Evolutionary conservation across 1,140 invertebrate genomes (phyloP), one percentile per base, ranked within the genome.

Genomic region (Oreohelix idahoensis): DNA sequence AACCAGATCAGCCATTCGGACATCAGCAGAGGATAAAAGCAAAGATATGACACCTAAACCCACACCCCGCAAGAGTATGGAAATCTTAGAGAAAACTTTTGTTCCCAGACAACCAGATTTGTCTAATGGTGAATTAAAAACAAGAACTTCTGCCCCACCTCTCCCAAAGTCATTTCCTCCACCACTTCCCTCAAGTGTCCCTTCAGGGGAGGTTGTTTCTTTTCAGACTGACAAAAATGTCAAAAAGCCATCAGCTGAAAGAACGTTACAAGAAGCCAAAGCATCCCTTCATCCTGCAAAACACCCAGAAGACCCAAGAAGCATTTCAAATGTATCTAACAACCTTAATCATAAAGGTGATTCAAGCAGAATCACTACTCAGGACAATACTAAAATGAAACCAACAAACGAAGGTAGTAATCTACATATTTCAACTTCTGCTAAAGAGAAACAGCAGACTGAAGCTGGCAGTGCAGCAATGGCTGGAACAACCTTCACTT

Each of bases 111-210:
- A 49, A 39, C 77, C 63, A 32, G 29, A 32, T 32, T 58, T 23
- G 26, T 58, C 53, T 58, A 58, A n/a, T 23, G 63, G 17, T 66
- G 11, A 66, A 32, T 35, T 23, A 29, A 35, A 4, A 66, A 5
- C 63, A 35, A 66, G 32, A 66, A 4, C 63, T 66, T 13, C 29
- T 58, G 23, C 77, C 15, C 81, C 76, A 45, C 76, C 84, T 69
- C 80, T 76, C 20, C 81, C 75, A 17, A 63, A 58, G 70, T 29
- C 79, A 49, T 38, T 63, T 17, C 86, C 84, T 53, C 86, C 86
- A 49, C 81, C 84, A 23, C 51, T 85, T 42, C 78, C 81, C 4
- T 76, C 79, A 20, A 63, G 77, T 20, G 75, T 69, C 8, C 82
- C 79, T 38, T 76, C 81, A 36, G 29, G n/a, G 8, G n/a, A 29